A percentile compares a stretch with the other conserved stretches of the same genome.
Evolutionary conservation across 2,888 invertebrate species (phyloP).

Genomic region (Tillus elongatus): DNA sequence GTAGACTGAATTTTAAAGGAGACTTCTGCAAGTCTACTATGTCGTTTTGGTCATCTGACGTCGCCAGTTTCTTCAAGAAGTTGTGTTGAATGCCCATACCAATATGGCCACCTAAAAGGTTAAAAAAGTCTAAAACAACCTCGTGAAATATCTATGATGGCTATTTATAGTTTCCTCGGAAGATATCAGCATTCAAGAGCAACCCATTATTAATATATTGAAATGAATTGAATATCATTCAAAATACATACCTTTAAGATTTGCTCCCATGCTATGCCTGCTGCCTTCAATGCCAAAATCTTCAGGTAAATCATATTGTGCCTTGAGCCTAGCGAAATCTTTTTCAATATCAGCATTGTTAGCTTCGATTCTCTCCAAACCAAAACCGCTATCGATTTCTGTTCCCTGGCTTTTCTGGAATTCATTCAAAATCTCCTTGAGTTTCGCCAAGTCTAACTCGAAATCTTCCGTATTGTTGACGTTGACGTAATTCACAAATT

Average conservation of each 20-base stretch:
- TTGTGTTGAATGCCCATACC: slow-evolving; percentile 29
- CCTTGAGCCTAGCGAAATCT: slow-evolving; percentile 22
- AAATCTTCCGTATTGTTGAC: slow-evolving; percentile 32
- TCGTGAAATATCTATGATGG: too few relatives aligned
- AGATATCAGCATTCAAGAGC: too few relatives aligned
- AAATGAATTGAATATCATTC: too few relatives aligned
- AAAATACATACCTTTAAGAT: neutral
- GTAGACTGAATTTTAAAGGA: too few relatives aligned
- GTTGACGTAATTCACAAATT: slow-evolving; percentile 37
- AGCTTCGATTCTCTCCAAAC: slow-evolving; percentile 17
- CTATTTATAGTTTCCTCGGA: too few relatives aligned
- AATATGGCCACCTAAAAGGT: slow-evolving; percentile 29
- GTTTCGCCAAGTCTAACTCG: slow-evolving; percentile 31
- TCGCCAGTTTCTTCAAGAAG: neutral
- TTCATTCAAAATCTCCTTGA: slow-evolving; percentile 32
- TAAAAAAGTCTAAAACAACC: too few relatives aligned
- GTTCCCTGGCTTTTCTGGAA: slow-evolving; percentile 31
- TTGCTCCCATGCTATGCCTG: slow-evolving; percentile 12
- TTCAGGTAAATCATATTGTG: slow-evolving; percentile 22
- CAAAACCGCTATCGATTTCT: slow-evolving; percentile 26
- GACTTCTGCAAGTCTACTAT: too few relatives aligned
- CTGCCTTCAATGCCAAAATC: slow-evolving; percentile 34
- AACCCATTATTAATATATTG: too few relatives aligned
- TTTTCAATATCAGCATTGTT: slow-evolving; percentile 18
- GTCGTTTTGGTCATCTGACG: slow-evolving; percentile 9